Base-by-base conservation (phyloP, 2,888 invertebrate species). In the Rosalia funebris region DNA sequence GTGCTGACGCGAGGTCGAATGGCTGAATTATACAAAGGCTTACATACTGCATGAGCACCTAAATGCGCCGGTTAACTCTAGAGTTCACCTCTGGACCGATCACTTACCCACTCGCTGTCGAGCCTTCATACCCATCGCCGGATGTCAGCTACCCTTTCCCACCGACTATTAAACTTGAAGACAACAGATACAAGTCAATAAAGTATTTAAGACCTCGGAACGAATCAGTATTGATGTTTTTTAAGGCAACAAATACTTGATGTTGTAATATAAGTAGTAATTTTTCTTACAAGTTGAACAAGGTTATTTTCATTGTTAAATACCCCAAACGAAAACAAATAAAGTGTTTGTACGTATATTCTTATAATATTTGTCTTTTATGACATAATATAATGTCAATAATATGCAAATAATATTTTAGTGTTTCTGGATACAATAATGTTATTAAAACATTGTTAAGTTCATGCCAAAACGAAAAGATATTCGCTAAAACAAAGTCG, bases 41-140 rank as follows among this genome's bases (percentile, higher is more conserved):
- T 81, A 77, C 79, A 81, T 80, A 78, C 75, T 81, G 77, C 75
- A 81, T 81, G 81, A 81, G 77, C 71, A 70, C 73, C 79, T 81
- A 79, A 80, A 79, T 78, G 77, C 74, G 75, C 64, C 65, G 70
- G 72, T 74, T 71, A 71, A 68, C 71, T 73, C 68, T 70, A 58
- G 66, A 71, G 70, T 68, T 71, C 71, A 70, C 73, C 73, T 73
- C 70, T 70, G 73, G 73, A 72, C 73, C 71, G 71, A 73, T 73
- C 71, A 67, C 70, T 73, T 73, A 71, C 69, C 66, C 57, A 48
- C 42, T 54, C 60, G 57, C 63, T 53, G 57, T 60, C 60, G 63
- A 37, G 56, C 61, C 61, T 63, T 66, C 66, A 60, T 62, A 60
- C 66, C 66, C 63, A 57, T 66, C 62, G 47, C 45, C 48, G 37